Percentiles rank a stretch among this genome's conserved stretches.
These are phyloP conservation scores for Sinocyclocheilus rhinocerous DNA, from an alignment of 2,113 vertebrate species.

Conservation along the genomic window DNA sequence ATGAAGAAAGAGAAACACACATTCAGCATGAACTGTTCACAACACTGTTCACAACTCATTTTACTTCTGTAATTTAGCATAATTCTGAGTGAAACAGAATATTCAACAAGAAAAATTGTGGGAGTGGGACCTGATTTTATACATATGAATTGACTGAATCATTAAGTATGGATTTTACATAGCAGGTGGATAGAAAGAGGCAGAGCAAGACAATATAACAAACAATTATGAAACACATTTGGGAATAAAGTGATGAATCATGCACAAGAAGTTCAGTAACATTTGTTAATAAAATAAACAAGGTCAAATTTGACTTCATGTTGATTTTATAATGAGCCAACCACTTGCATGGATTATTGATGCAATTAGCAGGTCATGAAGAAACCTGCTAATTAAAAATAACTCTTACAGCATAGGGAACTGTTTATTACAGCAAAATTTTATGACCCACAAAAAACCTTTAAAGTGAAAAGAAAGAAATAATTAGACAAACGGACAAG, in stretches of 20 bases:
- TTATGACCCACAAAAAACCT: background rate
- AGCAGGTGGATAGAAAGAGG: background rate
- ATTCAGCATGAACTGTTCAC: background rate
- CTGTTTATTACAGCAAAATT: slow-evolving; percentile 1
- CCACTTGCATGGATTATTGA: background rate
- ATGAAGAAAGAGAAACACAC: background rate
- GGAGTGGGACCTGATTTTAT: background rate
- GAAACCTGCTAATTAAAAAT: slow-evolving; percentile 9
- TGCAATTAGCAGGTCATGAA: slow-evolving; percentile 1
- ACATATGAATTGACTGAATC: background rate
- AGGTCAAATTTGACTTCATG: background rate
- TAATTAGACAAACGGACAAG: background rate
- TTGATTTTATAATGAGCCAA: background rate
- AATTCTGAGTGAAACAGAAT: background rate
- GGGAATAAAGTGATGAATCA: background rate
- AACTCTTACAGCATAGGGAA: background rate
- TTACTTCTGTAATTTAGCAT: background rate
- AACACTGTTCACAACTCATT: background rate
- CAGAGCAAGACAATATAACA: background rate
- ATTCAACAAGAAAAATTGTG: background rate
- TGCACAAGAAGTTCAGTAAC: background rate
- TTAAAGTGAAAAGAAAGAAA: background rate
- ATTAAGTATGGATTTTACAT: background rate
- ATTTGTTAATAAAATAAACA: background rate
- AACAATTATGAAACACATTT: background rate